These are phyloP conservation scores for Chironomus tentans DNA, from an alignment of 2,888 invertebrate species.

Conservation along the genomic window DNA sequence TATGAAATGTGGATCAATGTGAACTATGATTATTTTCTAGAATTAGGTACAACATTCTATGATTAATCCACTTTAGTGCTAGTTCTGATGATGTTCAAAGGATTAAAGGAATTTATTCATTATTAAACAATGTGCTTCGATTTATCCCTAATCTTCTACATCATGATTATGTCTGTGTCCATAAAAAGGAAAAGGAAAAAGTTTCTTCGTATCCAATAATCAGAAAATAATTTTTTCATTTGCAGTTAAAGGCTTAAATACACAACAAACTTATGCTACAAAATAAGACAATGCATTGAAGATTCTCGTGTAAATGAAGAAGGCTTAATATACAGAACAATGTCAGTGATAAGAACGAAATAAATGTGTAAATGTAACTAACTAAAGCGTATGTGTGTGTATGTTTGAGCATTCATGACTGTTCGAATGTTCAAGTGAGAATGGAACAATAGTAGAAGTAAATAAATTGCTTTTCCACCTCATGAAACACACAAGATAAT, in stretches of 20 bases:
- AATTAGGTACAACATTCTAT: too few relatives aligned
- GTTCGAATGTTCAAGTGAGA: not conserved
- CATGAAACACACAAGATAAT: slow-evolving; percentile 7
- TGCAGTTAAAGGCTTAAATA: not conserved
- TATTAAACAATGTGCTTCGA: not conserved
- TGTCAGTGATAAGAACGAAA: not conserved
- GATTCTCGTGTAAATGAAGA: not conserved
- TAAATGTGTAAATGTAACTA: too few relatives aligned
- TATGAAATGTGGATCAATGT: not conserved
- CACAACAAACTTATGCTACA: too few relatives aligned
- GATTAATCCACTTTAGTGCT: too few relatives aligned
- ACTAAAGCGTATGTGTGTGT: not conserved
- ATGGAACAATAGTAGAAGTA: not conserved
- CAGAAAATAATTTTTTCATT: not conserved
- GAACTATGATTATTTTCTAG: not conserved
- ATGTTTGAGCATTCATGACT: too few relatives aligned
- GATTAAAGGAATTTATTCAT: not conserved
- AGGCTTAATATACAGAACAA: not conserved
- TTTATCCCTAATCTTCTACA: not conserved
- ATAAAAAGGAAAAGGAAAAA: not conserved
- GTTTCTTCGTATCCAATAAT: not conserved
- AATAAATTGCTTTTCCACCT: slow-evolving; percentile 21
- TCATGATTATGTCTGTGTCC: not conserved
- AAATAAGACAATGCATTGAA: not conserved
- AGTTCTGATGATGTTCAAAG: not conserved